Conservation (phyloP, 2,888 invertebrate species). For the Agelastica alni region DNA sequence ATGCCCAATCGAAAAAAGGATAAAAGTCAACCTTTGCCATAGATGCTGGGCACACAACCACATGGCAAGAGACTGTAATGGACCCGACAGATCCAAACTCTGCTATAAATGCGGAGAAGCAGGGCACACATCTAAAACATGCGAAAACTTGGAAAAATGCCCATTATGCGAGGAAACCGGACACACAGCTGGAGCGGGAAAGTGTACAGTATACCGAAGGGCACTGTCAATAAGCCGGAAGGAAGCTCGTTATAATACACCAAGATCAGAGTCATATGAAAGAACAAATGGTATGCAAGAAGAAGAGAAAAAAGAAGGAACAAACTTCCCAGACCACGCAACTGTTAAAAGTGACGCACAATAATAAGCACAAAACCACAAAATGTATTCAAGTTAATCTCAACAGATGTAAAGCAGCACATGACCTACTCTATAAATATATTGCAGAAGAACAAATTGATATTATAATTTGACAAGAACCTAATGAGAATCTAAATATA, state of each 20-base stretch:
- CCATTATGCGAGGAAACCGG: too few relatives aligned
- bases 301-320: too few relatives aligned
- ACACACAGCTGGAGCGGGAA: too few relatives aligned
- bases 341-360: not conserved
- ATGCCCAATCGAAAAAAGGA: too few relatives aligned
- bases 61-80: constrained; percentile 13
- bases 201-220: too few relatives aligned
- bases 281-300: too few relatives aligned
- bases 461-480: constrained; percentile 21
- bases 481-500: constrained; percentile 10
- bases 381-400: too few relatives aligned
- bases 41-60: constrained; percentile 17
- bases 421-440: not conserved
- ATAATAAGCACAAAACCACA: not conserved
- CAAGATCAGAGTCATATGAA: too few relatives aligned
- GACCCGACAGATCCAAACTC: constrained; percentile 11
- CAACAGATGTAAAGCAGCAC: not conserved
- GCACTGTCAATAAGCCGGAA: too few relatives aligned
- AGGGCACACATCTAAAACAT: constrained; percentile 9
- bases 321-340: too few relatives aligned
- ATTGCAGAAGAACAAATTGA: not conserved
- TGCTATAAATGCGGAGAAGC: constrained; percentile 21
- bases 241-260: too few relatives aligned
- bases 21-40: too few relatives aligned
- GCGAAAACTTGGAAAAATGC: not conserved